phyloP scores from a whole-genome alignment of 2,113 vertebrate species.

The Apteryx owenii region DNA sequence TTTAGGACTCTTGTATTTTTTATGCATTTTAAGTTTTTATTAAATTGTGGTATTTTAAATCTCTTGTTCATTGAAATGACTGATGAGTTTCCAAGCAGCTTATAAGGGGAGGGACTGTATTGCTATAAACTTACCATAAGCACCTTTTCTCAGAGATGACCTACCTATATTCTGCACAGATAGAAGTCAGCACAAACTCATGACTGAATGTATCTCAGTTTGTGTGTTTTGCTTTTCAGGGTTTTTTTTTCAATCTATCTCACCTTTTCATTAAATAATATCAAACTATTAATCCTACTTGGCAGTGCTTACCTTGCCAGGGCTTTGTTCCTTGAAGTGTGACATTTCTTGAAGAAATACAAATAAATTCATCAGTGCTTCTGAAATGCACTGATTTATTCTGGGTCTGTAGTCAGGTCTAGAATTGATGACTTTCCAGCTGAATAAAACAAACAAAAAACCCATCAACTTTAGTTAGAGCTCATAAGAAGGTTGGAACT shows the following conservation, averaged over 20 bases:
- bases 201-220: not conserved
- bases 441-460: constrained; percentile 69
- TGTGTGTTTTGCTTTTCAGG: not conserved
- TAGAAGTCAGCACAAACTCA: not conserved
- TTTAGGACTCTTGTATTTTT: not conserved
- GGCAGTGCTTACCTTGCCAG: constrained; percentile 89
- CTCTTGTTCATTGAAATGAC: not conserved
- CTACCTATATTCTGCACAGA: not conserved
- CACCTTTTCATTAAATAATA: not conserved
- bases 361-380: constrained; percentile 86
- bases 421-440: constrained; percentile 88
- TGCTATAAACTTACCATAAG: not conserved
- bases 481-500: not conserved
- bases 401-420: constrained; percentile 82
- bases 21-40: not conserved
- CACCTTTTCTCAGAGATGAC: not conserved
- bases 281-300: not conserved
- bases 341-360: constrained; percentile 93
- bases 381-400: constrained; percentile 85
- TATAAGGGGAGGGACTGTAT: not conserved
- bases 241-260: not conserved
- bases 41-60: not conserved
- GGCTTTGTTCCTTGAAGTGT: constrained; percentile 95
- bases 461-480: not conserved
- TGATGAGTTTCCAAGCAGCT: not conserved